Evolutionary conservation across 2,113 vertebrate species (phyloP).

Genomic region (Aspidoscelis tigris): DNA sequence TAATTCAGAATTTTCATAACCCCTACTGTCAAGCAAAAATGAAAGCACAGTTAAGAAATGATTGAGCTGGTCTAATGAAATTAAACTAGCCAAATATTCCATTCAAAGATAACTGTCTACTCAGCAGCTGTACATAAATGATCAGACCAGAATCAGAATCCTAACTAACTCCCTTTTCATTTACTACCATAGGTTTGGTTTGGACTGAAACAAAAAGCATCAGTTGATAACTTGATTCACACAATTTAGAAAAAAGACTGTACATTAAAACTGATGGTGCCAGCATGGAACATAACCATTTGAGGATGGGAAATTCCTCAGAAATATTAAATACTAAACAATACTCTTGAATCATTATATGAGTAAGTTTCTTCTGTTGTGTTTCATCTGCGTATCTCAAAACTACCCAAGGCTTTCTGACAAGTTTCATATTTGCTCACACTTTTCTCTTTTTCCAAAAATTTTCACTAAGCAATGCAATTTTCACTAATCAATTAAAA

Average conservation of each 20-base stretch:
- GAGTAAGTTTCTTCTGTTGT: slow-evolving; percentile 43
- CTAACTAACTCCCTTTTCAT: slow-evolving; percentile 54
- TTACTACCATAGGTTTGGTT: slow-evolving; percentile 73
- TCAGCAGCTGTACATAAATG: slow-evolving; percentile 89
- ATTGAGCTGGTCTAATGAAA: slow-evolving; percentile 87
- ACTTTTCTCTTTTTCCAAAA: slow-evolving; percentile 73
- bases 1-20: slow-evolving; percentile 81
- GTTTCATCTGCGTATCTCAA: slow-evolving; percentile 63
- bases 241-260: slow-evolving; percentile 72
- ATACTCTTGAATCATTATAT: slow-evolving; percentile 71
- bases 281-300: slow-evolving; percentile 74
- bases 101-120: slow-evolving; percentile 89
- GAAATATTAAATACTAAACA: slow-evolving; percentile 70
- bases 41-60: slow-evolving; percentile 84
- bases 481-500: slow-evolving; percentile 41
- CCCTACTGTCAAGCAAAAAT: slow-evolving; percentile 85
- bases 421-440: slow-evolving; percentile 67
- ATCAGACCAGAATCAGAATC: slow-evolving; percentile 82
- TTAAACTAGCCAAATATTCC: slow-evolving; percentile 85
- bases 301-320: slow-evolving; percentile 65
- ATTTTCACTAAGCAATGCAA: slow-evolving; percentile 58
- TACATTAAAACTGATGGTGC: slow-evolving; percentile 71
- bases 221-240: slow-evolving; percentile 69
- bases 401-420: slow-evolving; percentile 59
- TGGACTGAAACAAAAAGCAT: slow-evolving; percentile 76